These are phyloP conservation scores for Sitophilus oryzae DNA, from an alignment of 1,140 invertebrate species.

Conservation along the genomic window DNA sequence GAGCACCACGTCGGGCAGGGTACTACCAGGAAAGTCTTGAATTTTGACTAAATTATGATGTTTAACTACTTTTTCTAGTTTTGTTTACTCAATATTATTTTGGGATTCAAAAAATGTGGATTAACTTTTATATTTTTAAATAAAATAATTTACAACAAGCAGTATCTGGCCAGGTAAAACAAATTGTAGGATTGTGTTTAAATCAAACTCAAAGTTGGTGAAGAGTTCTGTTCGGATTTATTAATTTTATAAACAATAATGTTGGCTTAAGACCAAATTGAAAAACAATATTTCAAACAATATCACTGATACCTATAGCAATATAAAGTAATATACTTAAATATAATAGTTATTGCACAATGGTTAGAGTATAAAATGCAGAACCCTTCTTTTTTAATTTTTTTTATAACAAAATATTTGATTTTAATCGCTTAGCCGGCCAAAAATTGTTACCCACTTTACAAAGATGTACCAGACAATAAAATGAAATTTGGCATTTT, in stretches of 20 bases:
- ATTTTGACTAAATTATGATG: too few relatives aligned
- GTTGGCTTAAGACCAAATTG: neutral
- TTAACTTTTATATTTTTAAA: too few relatives aligned
- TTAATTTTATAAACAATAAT: neutral
- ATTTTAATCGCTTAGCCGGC: slow-evolving; percentile 3
- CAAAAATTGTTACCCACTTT: slow-evolving; percentile 20
- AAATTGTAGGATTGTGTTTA: too few relatives aligned
- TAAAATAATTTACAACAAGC: too few relatives aligned
- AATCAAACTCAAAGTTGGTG: neutral
- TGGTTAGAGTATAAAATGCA: neutral
- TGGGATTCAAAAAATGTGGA: too few relatives aligned
- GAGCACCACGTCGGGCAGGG: too few relatives aligned
- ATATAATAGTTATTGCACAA: slow-evolving; percentile 14
- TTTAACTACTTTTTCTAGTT: too few relatives aligned
- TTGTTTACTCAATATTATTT: too few relatives aligned
- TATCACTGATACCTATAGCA: too few relatives aligned
- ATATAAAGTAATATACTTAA: too few relatives aligned
- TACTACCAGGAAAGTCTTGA: too few relatives aligned
- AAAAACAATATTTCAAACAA: neutral
- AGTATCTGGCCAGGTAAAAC: too few relatives aligned
- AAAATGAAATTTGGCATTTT: neutral
- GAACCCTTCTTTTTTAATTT: slow-evolving; percentile 15
- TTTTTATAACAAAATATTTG: slow-evolving; percentile 25
- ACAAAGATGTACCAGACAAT: slow-evolving; percentile 1
- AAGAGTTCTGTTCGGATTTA: neutral